phyloP scores from a whole-genome alignment of 2,797 vertebrate species.

The Chelidonichthys spinosus region DNA sequence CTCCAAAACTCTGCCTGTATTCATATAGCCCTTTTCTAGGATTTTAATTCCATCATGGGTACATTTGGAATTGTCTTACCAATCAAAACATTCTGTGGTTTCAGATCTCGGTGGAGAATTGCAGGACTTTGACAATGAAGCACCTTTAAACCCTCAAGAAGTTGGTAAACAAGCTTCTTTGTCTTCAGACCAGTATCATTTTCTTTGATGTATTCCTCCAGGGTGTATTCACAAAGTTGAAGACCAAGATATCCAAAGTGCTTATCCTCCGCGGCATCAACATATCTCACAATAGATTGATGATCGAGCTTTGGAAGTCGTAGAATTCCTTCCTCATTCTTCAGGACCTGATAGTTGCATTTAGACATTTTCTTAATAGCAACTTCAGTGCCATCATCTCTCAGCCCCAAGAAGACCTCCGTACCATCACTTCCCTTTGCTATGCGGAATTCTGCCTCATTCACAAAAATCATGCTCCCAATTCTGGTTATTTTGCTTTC shows the following conservation, averaged over 20 bases:
- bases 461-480: conserved; percentile 54
- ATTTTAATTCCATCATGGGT: not conserved
- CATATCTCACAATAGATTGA: conserved; percentile 71
- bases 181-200: not conserved
- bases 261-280: conserved; percentile 70
- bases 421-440: conserved; percentile 77
- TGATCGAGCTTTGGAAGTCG: conserved; percentile 64
- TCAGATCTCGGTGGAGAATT: conserved; percentile 78
- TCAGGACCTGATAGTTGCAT: conserved; percentile 64
- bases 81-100: conserved; percentile 81
- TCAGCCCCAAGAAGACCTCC: conserved; percentile 76
- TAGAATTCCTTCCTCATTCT: conserved; percentile 70
- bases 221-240: conserved; percentile 78
- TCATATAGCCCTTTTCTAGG: too few species aligned
- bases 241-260: conserved; percentile 80
- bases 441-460: conserved; percentile 61
- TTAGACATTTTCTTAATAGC: conserved; percentile 76
- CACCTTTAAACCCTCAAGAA: conserved; percentile 65
- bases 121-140: conserved; percentile 63
- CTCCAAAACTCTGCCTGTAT: too few species aligned
- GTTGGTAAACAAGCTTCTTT: conserved; percentile 42
- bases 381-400: conserved; percentile 77
- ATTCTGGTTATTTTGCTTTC: conserved; percentile 38
- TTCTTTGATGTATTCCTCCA: conserved; percentile 69
- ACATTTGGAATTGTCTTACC: conserved; percentile 54